Conservation (phyloP, 1,140 invertebrate species). For the Sycobia sp. region DNA sequence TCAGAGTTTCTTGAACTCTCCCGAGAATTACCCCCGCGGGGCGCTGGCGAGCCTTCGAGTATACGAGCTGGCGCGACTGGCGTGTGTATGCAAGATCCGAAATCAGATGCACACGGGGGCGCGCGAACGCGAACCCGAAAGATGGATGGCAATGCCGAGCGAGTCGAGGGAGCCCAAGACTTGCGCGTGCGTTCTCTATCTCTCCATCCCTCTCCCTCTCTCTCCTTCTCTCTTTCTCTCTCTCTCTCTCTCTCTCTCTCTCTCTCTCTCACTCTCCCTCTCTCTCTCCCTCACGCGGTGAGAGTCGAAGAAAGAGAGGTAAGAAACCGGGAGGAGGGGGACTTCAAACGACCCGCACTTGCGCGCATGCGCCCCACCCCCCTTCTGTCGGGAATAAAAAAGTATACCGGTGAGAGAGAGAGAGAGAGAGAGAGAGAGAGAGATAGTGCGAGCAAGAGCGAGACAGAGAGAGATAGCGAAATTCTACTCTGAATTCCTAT, state of each 20-base stretch:
- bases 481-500: constrained; percentile 59
- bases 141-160: constrained; percentile 26
- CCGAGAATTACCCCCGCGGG: too few species aligned
- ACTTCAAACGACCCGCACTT: constrained; percentile 59
- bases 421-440: constrained; percentile 41
- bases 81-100: constrained; percentile 37
- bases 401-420: constrained; percentile 1
- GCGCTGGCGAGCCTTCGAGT: background rate
- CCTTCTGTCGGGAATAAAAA: too few species aligned
- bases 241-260: background rate
- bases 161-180: too few species aligned
- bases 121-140: constrained; percentile 35
- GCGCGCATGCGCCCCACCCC: constrained; percentile 46
- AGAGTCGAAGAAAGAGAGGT: constrained; percentile 36
- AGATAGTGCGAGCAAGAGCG: constrained; percentile 29
- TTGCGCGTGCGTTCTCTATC: constrained; percentile 2
- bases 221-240: constrained; percentile 1
- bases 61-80: constrained; percentile 26
- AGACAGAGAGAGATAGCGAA: constrained; percentile 31
- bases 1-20: too few species aligned
- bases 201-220: constrained; percentile 16
- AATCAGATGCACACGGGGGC: constrained; percentile 47
- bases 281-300: background rate
- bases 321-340: constrained; percentile 52
- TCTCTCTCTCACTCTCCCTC: background rate